Evolutionary conservation across 2,797 vertebrate species (phyloP).

Genomic region (Cygnus olor): DNA sequence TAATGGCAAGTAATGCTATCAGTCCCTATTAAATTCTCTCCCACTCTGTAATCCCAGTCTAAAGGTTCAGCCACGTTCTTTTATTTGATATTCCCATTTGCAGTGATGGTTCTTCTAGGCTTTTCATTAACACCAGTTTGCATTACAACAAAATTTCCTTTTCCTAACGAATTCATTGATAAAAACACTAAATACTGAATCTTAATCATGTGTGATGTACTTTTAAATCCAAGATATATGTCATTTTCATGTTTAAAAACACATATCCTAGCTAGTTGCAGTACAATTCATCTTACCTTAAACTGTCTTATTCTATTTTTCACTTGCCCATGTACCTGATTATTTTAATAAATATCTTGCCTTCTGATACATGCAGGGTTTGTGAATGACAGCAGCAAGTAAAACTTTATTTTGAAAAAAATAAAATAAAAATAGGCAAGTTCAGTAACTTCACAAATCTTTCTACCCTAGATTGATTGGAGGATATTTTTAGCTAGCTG

Average conservation of each 20-base stretch:
- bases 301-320: neutral
- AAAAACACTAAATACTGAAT: neutral
- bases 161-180: neutral
- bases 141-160: neutral
- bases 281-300: neutral
- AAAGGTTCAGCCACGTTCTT: neutral
- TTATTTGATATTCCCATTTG: neutral
- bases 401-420: neutral
- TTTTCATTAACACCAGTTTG: constrained; percentile 24
- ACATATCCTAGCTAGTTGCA: neutral
- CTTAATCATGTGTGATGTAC: neutral
- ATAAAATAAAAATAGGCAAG: neutral
- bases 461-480: neutral
- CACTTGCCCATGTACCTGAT: neutral
- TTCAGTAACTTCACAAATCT: neutral
- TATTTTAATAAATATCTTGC: constrained; percentile 4
- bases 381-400: neutral
- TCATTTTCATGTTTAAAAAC: neutral
- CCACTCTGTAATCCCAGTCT: neutral
- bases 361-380: neutral
- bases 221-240: neutral
- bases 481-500: constrained; percentile 8
- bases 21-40: neutral
- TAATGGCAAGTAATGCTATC: neutral
- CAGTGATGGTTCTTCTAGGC: neutral